Evolutionary conservation across 2,888 invertebrate species (phyloP), one percentile per base, ranked within the genome.

Genomic region (Acanthococcus lagerstroemiae): DNA sequence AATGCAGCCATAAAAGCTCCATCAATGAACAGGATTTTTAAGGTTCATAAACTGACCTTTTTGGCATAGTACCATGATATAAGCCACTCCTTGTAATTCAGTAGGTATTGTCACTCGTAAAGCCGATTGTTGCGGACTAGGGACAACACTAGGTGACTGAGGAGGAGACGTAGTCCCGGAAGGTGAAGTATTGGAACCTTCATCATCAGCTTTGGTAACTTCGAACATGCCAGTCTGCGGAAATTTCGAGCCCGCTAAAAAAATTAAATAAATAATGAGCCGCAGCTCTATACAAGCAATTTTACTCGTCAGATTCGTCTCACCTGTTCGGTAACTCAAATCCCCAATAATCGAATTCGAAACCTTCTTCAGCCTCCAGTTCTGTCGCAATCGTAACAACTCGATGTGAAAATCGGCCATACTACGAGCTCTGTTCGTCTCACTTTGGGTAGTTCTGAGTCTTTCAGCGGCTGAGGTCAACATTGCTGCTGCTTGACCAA

Each of bases 341-440:
- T 96, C 96, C 0, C 96, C 96, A 61, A 96, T 88, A 67, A 96
- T 96, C 0, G 90, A 87, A 75, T 92, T 94, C 0, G 93, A 92
- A 0, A 94, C 92, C 79, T 95, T 95, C 75, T 95, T 94, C n/a
- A 96, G 77, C 55, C 95, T 81, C 95, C 95, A 96, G 74, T 92
- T 93, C 74, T 95, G 95, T 45, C 96, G 78, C 54, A 96, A 79
- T 67, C 91, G 81, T 25, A 95, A 76, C 65, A 96, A 77, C 74
- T 96, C 95, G 66, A 92, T 88, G 73, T 96, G 95, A 74, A 96
- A 96, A 76, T 96, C 95, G 0, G 88, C 86, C 70, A 87, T 84
- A 69, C 87, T 85, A 27, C 89, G 80, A 76, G 84, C 87, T 52
- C 88, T 80, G 71, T 87, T 84, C 15, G 84, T 82, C 77, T 95